phyloP scores from a whole-genome alignment of 2,888 invertebrate species.

The Thecophora atra region DNA sequence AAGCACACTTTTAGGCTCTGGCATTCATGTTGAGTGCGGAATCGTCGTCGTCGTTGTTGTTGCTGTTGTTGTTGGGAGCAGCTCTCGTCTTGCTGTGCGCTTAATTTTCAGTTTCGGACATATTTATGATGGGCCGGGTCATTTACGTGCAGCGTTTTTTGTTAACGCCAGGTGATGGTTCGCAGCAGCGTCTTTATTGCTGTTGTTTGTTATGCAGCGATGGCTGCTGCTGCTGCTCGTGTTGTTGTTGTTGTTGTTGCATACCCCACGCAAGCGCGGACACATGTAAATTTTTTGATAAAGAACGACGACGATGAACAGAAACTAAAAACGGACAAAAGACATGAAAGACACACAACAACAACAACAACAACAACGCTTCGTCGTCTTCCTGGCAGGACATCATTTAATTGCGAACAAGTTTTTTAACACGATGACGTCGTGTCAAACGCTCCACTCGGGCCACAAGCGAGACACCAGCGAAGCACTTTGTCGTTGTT shows the following conservation, averaged over 20 bases:
- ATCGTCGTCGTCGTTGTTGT: slow-evolving; percentile 30
- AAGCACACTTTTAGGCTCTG: slow-evolving; percentile 41
- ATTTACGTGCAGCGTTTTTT: slow-evolving; percentile 64
- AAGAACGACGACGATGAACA: slow-evolving; percentile 10
- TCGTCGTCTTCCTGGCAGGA: slow-evolving; percentile 57
- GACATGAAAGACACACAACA: not conserved
- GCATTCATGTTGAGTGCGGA: slow-evolving; percentile 8
- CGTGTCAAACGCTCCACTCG: slow-evolving; percentile 2
- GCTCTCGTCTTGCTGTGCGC: slow-evolving; percentile 56
- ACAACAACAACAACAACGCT: slow-evolving; percentile 9
- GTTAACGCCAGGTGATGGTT: slow-evolving; percentile 58
- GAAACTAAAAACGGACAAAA: not conserved
- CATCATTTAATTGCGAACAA: slow-evolving; percentile 65
- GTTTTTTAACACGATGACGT: slow-evolving; percentile 63
- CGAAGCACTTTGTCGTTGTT: not conserved
- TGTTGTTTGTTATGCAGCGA: not conserved
- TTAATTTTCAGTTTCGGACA: slow-evolving; percentile 65
- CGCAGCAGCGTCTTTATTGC: not conserved
- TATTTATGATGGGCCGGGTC: slow-evolving; percentile 66
- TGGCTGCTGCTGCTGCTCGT: slow-evolving; percentile 4
- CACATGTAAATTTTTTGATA: slow-evolving; percentile 38
- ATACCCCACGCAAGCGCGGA: slow-evolving; percentile 40
- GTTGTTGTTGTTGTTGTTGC: slow-evolving; percentile 22
- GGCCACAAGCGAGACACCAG: not conserved
- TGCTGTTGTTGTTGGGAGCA: slow-evolving; percentile 12